Base-by-base conservation (phyloP, 2,797 vertebrate species). In the Clarias pachynema region DNA sequence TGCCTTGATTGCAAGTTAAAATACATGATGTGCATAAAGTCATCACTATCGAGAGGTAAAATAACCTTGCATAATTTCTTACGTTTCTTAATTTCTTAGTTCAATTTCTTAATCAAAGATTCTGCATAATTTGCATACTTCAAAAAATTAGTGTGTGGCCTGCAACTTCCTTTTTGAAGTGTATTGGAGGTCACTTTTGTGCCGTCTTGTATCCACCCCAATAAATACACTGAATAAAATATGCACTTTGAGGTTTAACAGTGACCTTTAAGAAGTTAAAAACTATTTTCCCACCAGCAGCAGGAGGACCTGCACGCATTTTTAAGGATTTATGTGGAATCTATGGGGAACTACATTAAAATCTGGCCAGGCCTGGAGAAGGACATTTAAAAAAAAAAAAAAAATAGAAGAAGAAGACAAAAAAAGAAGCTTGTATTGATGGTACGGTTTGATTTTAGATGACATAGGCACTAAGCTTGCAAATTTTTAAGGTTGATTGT, bases 281-380 rank as follows among this genome's bases (percentile, higher is more conserved):
- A 73, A 56, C 29, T 6, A 59, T 40, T 29, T 79, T 70, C 74
- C 73, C 82, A 86, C 85, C 85, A 86, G 85, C 85, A 86, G n/a
- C 85, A 73, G 82, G 44, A 60, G 59, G 59, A 62, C 62, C 49
- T 83, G 62, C 74, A 68, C 9, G 74, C 53, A 49, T 56, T 78
- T 49, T 60, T 26, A 75, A 31, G 62, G 79, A 81, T 53, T 9
- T 40, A 60, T 34, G 40, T n/a, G 31, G 31, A 56, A 60, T 82
- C 57, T 72, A 37, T 31, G 7, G 8, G 37, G 60, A 80, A 29
- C 8, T 65, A 10, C 18, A 24, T 62, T 1, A 5, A 62, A 9
- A 74, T 2, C 20, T 3, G 8, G 16, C 62, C 49, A 66, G 40
- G 26, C 59, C 26, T 75, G 70, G 44, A 83, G 40, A 68, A 80